A percentile compares a stretch with the other conserved stretches of the same genome.
phyloP scores from a whole-genome alignment of 2,113 vertebrate species.

The Eulemur rufifrons region DNA sequence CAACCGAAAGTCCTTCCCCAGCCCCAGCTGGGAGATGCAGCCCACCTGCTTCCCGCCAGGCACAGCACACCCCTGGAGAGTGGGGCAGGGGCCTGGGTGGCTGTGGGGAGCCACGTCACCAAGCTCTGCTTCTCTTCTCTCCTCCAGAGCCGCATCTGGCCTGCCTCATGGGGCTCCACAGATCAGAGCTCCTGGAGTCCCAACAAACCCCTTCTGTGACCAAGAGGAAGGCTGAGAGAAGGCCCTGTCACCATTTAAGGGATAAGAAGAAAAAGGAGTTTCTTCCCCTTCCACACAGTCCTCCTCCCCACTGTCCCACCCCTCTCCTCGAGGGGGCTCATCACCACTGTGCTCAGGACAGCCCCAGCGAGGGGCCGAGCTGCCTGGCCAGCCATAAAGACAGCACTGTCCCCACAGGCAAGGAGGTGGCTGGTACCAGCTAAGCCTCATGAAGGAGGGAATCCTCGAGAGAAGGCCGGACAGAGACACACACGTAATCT shows the following conservation, averaged over 20 bases:
- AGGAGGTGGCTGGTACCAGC: conserved; percentile 73
- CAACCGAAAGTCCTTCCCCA: not conserved
- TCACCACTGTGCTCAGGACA: not conserved
- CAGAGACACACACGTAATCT: conserved; percentile 37
- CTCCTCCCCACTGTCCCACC: not conserved
- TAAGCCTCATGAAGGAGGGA: conserved; percentile 43
- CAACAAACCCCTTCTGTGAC: not conserved
- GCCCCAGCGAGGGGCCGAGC: not conserved
- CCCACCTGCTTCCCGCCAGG: not conserved
- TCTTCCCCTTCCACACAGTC: not conserved
- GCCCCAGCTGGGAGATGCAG: not conserved
- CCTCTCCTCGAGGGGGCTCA: not conserved
- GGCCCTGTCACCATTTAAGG: not conserved
- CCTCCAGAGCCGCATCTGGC: not conserved
- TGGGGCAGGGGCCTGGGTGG: not conserved
- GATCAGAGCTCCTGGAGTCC: not conserved
- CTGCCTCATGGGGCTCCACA: not conserved
- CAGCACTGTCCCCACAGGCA: conserved; percentile 51
- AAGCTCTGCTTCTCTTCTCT: not conserved
- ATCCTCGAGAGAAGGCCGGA: conserved; percentile 60
- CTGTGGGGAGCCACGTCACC: not conserved
- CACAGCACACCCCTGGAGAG: not conserved
- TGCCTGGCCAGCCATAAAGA: conserved; percentile 54
- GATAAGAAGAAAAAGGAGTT: conserved; percentile 9
- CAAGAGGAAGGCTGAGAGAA: not conserved